Evolutionary conservation across 2,888 invertebrate species (phyloP).

Genomic region (Bhutanitis thaidina): DNA sequence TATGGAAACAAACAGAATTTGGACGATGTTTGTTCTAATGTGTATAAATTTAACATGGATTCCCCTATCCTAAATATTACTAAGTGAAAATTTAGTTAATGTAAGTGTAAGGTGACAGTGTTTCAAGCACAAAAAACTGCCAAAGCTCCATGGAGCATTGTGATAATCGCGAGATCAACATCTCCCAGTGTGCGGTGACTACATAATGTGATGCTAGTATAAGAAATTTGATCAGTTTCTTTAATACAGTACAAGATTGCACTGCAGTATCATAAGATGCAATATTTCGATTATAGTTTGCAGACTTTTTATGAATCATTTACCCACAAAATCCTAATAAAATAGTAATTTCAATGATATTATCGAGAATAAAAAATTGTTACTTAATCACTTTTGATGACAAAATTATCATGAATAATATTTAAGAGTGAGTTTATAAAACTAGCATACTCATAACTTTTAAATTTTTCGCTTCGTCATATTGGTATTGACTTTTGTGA

Average conservation of each 20-base stretch:
- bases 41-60: slow-evolving; percentile 57
- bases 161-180: background rate
- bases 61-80: slow-evolving; percentile 44
- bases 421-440: too few relatives aligned
- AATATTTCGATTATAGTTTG: background rate
- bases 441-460: too few relatives aligned
- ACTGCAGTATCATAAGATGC: background rate
- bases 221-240: slow-evolving; percentile 8
- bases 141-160: slow-evolving; percentile 2
- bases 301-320: background rate
- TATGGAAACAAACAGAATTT: slow-evolving; percentile 41
- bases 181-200: slow-evolving; percentile 13
- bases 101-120: slow-evolving; percentile 13
- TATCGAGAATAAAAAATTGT: too few relatives aligned
- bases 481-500: too few relatives aligned
- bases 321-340: too few relatives aligned
- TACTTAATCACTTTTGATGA: too few relatives aligned
- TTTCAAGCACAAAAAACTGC: background rate
- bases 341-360: too few relatives aligned
- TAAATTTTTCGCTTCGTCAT: too few relatives aligned
- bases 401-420: too few relatives aligned
- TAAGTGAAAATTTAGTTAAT: slow-evolving; percentile 24
- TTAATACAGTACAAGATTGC: slow-evolving; percentile 11
- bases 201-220: slow-evolving; percentile 16
- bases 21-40: slow-evolving; percentile 41